phyloP scores from a whole-genome alignment of 2,797 vertebrate genomes.

The Tangara arthus region DNA sequence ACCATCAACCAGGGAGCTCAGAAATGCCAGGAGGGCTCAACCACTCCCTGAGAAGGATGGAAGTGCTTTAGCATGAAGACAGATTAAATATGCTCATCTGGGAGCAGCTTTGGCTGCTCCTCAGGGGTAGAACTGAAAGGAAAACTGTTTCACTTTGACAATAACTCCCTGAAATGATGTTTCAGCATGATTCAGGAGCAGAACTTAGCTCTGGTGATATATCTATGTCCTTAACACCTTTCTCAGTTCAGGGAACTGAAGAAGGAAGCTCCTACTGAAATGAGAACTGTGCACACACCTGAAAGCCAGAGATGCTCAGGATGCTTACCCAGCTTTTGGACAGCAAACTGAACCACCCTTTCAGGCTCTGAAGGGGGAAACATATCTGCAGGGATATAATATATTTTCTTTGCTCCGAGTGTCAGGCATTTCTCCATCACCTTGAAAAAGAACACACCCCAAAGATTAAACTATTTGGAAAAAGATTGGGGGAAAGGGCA shows the following conservation, averaged over 20 bases:
- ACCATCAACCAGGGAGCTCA: background rate
- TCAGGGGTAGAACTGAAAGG: background rate
- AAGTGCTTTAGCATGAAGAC: background rate
- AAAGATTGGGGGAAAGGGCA: background rate
- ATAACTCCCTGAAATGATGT: background rate
- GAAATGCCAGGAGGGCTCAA: background rate
- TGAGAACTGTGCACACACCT: background rate
- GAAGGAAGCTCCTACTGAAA: background rate
- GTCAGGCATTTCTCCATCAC: slow-evolving; percentile 82
- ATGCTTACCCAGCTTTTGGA: slow-evolving; percentile 79
- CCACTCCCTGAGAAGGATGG: background rate
- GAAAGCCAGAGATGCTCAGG: background rate
- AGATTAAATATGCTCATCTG: background rate
- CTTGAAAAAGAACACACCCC: slow-evolving; percentile 56
- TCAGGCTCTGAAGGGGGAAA: slow-evolving; percentile 74
- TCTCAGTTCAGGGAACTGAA: background rate
- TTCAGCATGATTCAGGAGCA: background rate
- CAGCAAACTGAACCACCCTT: slow-evolving; percentile 80
- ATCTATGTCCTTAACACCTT: background rate
- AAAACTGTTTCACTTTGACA: background rate
- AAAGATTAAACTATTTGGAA: background rate
- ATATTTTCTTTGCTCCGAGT: slow-evolving; percentile 81
- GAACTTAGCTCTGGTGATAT: background rate
- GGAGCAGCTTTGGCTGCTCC: background rate
- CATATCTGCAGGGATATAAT: slow-evolving; percentile 85